phyloP scores from a whole-genome alignment of 92 coral and sea anemone genomes.

The Virgularia gustaviana region DNA sequence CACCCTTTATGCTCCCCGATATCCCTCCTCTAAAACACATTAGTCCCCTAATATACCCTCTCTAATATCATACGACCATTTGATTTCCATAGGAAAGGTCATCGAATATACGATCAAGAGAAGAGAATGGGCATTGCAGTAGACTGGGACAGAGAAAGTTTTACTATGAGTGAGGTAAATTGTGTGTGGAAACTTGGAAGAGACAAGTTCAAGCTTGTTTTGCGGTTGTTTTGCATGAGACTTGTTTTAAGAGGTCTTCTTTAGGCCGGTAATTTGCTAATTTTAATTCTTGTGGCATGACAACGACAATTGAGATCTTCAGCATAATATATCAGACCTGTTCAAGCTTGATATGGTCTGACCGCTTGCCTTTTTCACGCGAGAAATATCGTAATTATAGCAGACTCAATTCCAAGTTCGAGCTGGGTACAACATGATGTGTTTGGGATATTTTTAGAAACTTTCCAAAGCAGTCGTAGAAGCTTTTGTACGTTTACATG shows the following conservation, averaged over 20 bases:
- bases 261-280: no score
- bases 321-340: no score
- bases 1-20: no score
- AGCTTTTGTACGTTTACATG: conserved; percentile 88
- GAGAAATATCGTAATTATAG: no score
- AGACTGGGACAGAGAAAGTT: conserved; percentile 99
- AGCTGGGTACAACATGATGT: no score
- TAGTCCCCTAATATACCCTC: no score
- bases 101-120: conserved; percentile 84
- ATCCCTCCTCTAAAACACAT: no score
- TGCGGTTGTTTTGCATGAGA: not conserved
- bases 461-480: conserved; percentile 87
- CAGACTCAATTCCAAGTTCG: no score
- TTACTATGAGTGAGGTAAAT: conserved; percentile 95
- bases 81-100: conserved; percentile 67
- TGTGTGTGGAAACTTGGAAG: not conserved
- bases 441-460: conserved; percentile 71
- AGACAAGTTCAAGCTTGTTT: not conserved
- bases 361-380: no score
- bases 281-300: no score
- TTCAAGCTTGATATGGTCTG: no score
- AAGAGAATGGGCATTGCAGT: conserved; percentile 87
- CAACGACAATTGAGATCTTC: no score
- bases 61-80: not conserved
- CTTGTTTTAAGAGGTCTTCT: not conserved